These are phyloP conservation scores for Xerus rutilus DNA, from an alignment of 2,797 vertebrate genomes.

Conservation along the genomic window DNA sequence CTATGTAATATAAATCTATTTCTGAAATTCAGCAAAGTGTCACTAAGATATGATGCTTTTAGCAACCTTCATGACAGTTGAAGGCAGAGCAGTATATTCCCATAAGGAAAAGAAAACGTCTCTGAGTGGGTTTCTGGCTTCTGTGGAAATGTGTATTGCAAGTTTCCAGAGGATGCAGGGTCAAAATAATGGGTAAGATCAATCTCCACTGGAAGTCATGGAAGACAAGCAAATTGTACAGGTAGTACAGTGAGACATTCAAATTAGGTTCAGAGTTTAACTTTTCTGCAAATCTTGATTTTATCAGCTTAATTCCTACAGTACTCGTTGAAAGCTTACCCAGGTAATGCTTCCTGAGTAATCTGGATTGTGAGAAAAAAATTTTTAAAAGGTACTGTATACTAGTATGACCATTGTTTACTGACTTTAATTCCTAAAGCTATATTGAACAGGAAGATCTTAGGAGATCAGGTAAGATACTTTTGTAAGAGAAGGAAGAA, in stretches of 20 bases:
- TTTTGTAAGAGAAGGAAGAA: constrained; percentile 28
- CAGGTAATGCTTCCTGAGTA: constrained; percentile 40
- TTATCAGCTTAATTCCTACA: constrained; percentile 48
- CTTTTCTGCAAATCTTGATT: constrained; percentile 39
- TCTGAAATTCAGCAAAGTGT: constrained; percentile 56
- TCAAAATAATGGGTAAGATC: constrained; percentile 24
- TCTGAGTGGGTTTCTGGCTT: constrained; percentile 47
- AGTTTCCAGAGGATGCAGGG: constrained; percentile 20
- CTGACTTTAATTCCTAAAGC: constrained; percentile 20
- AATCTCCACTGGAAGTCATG: neutral
- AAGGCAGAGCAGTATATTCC: constrained; percentile 49
- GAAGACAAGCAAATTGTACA: constrained; percentile 23
- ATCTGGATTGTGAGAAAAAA: constrained; percentile 23
- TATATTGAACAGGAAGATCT: constrained; percentile 42
- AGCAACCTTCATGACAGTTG: constrained; percentile 23
- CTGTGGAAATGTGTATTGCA: neutral
- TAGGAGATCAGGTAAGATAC: neutral
- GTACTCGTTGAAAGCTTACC: constrained; percentile 21
- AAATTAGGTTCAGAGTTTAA: constrained; percentile 55
- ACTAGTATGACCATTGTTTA: constrained; percentile 4
- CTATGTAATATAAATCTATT: constrained; percentile 67
- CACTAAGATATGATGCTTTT: constrained; percentile 61
- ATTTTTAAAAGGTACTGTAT: neutral
- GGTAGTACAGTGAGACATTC: neutral
- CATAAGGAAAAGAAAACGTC: constrained; percentile 40